Conservation (phyloP, 2,888 invertebrate genomes). For the Polydrusus tereticollis region DNA sequence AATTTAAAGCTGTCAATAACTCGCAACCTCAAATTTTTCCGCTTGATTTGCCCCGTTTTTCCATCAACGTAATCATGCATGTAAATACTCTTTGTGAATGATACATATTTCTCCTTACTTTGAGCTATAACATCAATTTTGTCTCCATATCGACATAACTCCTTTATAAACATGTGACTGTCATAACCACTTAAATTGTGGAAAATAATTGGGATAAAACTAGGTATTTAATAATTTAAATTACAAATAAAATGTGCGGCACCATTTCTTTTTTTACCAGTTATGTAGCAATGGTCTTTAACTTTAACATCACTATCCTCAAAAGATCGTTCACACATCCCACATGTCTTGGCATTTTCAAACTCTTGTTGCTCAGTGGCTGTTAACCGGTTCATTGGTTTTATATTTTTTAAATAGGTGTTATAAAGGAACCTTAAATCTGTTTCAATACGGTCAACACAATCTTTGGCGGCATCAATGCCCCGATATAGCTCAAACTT, state of each 20-base stretch:
- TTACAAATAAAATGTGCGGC: slow-evolving; percentile 10
- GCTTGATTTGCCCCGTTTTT: no score
- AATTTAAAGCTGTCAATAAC: no score
- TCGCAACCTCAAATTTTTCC: no score
- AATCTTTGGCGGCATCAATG: slow-evolving; percentile 19
- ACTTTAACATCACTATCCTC: background rate
- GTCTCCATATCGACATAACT: no score
- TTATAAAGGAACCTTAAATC: background rate
- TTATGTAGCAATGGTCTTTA: slow-evolving; percentile 22
- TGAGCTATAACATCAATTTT: no score
- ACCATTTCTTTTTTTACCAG: background rate
- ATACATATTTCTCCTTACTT: no score
- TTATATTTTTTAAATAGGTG: background rate
- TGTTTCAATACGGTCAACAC: background rate
- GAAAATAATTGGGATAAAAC: no score
- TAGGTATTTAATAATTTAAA: slow-evolving; percentile 5
- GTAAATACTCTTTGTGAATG: no score
- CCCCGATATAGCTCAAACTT: slow-evolving; percentile 26
- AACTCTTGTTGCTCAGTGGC: background rate
- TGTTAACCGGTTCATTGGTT: background rate
- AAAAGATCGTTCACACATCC: background rate
- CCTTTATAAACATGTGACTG: no score
- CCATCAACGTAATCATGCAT: no score
- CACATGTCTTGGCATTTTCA: slow-evolving; percentile 6
- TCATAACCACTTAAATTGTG: no score